Evolutionary conservation across 2,113 vertebrate genomes (phyloP), one percentile per base, ranked within the genome.

Genomic region (Epinephelus fuscoguttatus): DNA sequence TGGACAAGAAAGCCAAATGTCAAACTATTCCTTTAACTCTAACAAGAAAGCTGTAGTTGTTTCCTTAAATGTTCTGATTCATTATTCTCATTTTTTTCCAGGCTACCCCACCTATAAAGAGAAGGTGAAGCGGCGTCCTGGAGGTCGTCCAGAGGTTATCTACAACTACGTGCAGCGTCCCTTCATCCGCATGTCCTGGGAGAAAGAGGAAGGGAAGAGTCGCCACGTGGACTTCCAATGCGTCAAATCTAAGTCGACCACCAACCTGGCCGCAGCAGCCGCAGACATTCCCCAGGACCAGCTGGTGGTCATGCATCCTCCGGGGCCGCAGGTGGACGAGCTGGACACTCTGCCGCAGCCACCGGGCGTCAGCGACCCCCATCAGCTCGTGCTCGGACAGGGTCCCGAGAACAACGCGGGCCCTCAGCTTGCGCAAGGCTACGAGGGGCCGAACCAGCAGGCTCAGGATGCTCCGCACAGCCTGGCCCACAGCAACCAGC

Each of bases 141-240:
- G 98, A 0, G 97, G 98, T 27, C 94, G 98, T 13, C 98, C 98
- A 0, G 98, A 99, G 93, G 98, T 99, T 79, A 99, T 99, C 86
- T 99, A 99, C 92, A 99, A 99, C 94, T 99, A 99, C 0, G 98
- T 99, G 61, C 98, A 99, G 91, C 94, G 98, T 52, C 98, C 98
- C 0, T 99, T 99, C 85, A 99, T 99, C 92, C 95, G 97, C 50
- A 99, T 99, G 98, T 99, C 98, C 0, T 99, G 98, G 98, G 98
- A 99, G 94, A 99, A 99, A 80, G 98, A 99, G 91, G 98, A 99
- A 59, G 98, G 98, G 0, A 99, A 99, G 93, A 99, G 98, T 75
- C 96, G 98, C 30, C 98, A 99, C 0, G 98, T 99, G 21, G 98
- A 99, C 93, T 99, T 99, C 77, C 98, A 99, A 93, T 99, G 98